Percentiles rank a stretch among this genome's conserved stretches.
Evolutionary conservation across 2,888 invertebrate species (phyloP).

Genomic region (Epicampocera succincta): DNA sequence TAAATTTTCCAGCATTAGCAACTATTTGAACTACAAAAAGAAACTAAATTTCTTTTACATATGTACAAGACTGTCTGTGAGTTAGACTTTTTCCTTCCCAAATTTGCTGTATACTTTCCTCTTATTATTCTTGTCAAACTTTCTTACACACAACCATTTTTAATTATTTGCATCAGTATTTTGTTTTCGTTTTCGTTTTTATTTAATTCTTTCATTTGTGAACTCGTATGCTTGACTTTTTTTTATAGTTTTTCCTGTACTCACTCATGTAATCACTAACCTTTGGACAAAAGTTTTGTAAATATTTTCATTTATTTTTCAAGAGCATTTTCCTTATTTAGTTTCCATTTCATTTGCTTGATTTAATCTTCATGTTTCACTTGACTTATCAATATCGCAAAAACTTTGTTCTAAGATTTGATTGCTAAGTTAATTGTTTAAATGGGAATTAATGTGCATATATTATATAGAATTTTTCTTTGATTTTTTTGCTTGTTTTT

Average conservation of each 20-base stretch:
- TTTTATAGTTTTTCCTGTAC: slow-evolving; percentile 38
- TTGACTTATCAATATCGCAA: slow-evolving; percentile 1
- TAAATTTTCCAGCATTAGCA: background rate
- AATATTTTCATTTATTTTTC: slow-evolving; percentile 47
- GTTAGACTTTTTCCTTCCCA: background rate
- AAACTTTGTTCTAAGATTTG: background rate
- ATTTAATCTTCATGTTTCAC: slow-evolving; percentile 20
- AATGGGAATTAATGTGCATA: slow-evolving; percentile 44
- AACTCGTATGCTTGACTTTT: background rate
- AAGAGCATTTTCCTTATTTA: slow-evolving; percentile 26
- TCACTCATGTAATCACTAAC: slow-evolving; percentile 68
- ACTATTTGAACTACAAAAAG: background rate
- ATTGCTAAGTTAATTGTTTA: slow-evolving; percentile 46
- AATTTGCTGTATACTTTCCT: background rate
- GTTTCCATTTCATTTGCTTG: slow-evolving; percentile 29
- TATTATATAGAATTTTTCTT: slow-evolving; percentile 53
- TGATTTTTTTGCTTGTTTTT: slow-evolving; percentile 42
- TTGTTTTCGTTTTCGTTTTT: background rate
- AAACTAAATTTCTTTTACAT: background rate
- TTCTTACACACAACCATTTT: background rate
- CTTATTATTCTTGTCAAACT: background rate
- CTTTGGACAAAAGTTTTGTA: slow-evolving; percentile 56
- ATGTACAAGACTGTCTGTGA: too few relatives aligned
- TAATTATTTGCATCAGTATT: background rate
- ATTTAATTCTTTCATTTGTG: slow-evolving; percentile 4